phyloP scores from a whole-genome alignment of 2,113 vertebrate species.

The Crypturellus undulatus region DNA sequence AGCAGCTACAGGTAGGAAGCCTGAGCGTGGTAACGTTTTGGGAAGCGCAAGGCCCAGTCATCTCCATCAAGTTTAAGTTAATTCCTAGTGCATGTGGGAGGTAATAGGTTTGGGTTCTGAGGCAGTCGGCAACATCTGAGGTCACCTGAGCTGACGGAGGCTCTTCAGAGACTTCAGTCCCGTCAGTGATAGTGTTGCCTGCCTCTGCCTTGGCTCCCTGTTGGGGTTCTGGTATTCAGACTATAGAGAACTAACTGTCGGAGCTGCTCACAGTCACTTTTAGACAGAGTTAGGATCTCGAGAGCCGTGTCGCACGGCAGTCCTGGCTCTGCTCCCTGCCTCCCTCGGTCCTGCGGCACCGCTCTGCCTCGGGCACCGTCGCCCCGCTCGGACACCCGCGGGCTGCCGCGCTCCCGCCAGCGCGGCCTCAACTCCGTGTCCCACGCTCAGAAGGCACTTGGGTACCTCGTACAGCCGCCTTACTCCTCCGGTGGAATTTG shows the following conservation, averaged over 20 bases:
- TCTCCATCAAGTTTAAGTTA: not conserved
- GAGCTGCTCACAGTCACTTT: not conserved
- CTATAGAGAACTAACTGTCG: not conserved
- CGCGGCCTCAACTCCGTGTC: not conserved
- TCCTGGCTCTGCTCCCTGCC: not conserved
- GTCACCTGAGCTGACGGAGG: not conserved
- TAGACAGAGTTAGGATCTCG: not conserved
- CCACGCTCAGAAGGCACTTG: not conserved
- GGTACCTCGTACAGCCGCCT: not conserved
- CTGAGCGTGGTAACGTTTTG: not conserved
- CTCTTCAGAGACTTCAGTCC: not conserved
- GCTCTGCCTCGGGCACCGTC: not conserved
- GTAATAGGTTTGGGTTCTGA: not conserved
- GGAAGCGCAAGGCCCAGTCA: not conserved
- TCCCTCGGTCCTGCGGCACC: not conserved
- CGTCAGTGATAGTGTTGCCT: not conserved
- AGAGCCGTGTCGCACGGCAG: not conserved
- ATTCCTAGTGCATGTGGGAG: not conserved
- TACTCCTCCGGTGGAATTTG: too few relatives aligned
- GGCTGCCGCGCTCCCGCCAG: too few relatives aligned
- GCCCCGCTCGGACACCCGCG: too few relatives aligned
- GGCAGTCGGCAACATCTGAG: not conserved
- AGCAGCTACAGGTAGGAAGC: not conserved
- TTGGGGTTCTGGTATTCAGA: not conserved
- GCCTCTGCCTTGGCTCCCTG: not conserved